Evolutionary conservation across 2,113 vertebrate genomes (phyloP), one percentile per base, ranked within the genome.

Genomic region (Myxocyprinus asiaticus): DNA sequence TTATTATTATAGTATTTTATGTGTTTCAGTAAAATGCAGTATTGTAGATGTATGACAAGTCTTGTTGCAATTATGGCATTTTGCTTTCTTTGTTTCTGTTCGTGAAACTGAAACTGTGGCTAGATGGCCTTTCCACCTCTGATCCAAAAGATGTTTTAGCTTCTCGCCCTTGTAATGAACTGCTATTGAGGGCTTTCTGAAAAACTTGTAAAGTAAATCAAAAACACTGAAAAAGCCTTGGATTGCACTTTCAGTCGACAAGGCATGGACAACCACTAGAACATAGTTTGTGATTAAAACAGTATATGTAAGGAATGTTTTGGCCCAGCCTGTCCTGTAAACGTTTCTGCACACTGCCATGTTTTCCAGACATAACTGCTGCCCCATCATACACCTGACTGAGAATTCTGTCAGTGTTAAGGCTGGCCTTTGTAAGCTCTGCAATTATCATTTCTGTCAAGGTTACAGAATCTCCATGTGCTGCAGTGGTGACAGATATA

Each of bases 241-340:
- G 9, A 83, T 5, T 4, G 55, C 43, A 0, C 4, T 15, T 12
- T 79, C 65, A 4, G 33, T 6, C 5, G 70, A 45, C 64, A 76
- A 6, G 0, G 67, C 79, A 76, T 81, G 67, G 1, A 70, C n/a
- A 10, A 81, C 50, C 5, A 81, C 74, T 6, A 77, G 33, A n/a
- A 42, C 79, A 70, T 3, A 79, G 58, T 9, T 83, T 45, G 65
- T 83, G 79, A 59, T 76, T 81, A 59, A 75, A 69, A 33, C 79
- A 81, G 8, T 81, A 53, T 0, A 81, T 15, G 9, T 81, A 76
- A 0, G 64, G 64, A 33, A 66, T 2, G 58, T 78, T 44, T 11
- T 53, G 3, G 11, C 11, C 9, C 6, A 78, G 65, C 22, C 58
- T 78, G 14, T 69, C 4, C 9, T 78, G 44, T 0, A 78, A 42